Conservation (phyloP, 2,888 invertebrate genomes). For the Polia nebulosa region DNA sequence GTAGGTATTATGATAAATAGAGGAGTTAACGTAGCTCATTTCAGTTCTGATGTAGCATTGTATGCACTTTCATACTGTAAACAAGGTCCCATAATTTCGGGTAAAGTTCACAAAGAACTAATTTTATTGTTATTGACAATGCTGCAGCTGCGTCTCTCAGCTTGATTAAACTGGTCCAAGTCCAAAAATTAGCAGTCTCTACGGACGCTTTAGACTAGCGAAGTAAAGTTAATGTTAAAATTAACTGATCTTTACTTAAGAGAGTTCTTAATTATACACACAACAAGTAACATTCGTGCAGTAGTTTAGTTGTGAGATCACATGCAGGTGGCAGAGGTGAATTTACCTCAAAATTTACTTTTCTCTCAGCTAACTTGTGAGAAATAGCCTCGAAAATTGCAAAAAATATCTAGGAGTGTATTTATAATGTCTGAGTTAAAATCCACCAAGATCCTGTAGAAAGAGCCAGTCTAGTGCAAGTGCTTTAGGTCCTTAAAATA, state of each 20-base stretch:
- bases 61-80: constrained; percentile 31
- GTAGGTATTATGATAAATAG: constrained; percentile 49
- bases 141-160: constrained; percentile 37
- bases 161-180: constrained; percentile 59
- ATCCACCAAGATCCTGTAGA: background rate
- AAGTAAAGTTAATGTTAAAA: constrained; percentile 36
- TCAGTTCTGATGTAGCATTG: constrained; percentile 23
- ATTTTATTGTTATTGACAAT: constrained; percentile 60
- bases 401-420: too few species aligned
- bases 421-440: background rate
- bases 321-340: background rate
- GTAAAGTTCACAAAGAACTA: constrained; percentile 50
- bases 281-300: background rate
- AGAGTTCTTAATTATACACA: constrained; percentile 17
- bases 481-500: background rate
- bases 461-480: background rate
- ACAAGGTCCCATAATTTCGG: constrained; percentile 39
- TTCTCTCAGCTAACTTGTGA: background rate
- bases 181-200: constrained; percentile 58
- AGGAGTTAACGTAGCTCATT: constrained; percentile 29
- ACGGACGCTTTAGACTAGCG: constrained; percentile 20
- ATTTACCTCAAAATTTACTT: background rate
- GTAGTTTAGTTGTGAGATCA: background rate
- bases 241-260: constrained; percentile 26
- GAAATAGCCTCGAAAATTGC: background rate